Conservation (phyloP, 2,113 vertebrate species). For the Chelonoidis abingdonii region DNA sequence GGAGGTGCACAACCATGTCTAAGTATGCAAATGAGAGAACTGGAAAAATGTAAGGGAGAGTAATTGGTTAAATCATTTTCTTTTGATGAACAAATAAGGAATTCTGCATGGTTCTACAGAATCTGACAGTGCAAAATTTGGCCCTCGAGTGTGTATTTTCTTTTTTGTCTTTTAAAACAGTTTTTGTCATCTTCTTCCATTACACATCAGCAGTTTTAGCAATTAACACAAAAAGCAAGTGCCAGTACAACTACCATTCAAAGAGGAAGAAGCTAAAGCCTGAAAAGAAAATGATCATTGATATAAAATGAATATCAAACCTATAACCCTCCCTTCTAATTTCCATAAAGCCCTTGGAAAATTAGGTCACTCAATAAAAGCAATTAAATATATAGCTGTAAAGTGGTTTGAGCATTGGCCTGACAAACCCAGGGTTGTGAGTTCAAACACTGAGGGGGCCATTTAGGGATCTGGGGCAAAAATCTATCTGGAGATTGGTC, state of each 20-base stretch:
- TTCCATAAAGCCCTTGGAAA: conserved; percentile 44
- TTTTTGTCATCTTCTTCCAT: conserved; percentile 15
- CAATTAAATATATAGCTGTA: conserved; percentile 54
- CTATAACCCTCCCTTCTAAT: conserved; percentile 19
- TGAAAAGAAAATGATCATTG: conserved; percentile 41
- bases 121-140: conserved; percentile 6
- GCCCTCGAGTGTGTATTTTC: neutral
- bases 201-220: neutral
- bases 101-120: neutral
- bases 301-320: conserved; percentile 54
- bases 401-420: neutral
- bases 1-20: accelerated
- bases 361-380: conserved; percentile 44
- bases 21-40: conserved; percentile 6
- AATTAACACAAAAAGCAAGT: neutral
- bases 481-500: no score
- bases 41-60: neutral
- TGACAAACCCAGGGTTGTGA: no score
- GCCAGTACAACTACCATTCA: conserved; percentile 17
- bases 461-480: no score
- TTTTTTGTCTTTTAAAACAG: conserved; percentile 31
- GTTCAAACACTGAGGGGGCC: no score
- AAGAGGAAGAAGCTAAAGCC: neutral
- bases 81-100: neutral
- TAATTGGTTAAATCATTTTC: conserved; percentile 6